Percentiles rank a stretch among this genome's conserved stretches.
Conservation (phyloP, 2,797 vertebrate species). For the Halcyon chelicuti region DNA sequence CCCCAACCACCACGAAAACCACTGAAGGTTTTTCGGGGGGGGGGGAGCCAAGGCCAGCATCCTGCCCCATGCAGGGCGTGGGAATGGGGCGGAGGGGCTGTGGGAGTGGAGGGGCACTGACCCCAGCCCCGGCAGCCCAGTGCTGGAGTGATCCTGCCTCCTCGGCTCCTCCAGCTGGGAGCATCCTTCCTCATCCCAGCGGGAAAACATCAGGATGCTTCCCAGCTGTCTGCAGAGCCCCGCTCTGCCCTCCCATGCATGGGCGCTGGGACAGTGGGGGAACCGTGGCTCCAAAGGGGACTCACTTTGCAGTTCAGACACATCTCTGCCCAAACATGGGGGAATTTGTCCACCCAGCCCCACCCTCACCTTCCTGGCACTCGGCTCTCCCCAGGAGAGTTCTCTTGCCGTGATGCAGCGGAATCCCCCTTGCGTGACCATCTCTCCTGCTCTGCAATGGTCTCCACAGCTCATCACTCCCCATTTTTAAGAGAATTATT, state of each 20-base stretch:
- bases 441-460: accelerated
- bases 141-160: not conserved
- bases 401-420: accelerated
- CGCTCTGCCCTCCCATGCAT: accelerated
- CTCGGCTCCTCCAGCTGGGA: not conserved
- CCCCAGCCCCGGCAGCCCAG: not conserved
- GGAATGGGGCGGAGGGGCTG: not conserved
- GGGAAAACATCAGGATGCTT: not conserved
- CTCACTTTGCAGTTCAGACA: accelerated
- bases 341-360: not conserved
- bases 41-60: not conserved
- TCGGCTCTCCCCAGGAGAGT: accelerated
- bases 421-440: not conserved
- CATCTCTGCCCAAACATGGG: accelerated
- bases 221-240: not conserved
- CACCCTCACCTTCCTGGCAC: not conserved
- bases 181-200: not conserved
- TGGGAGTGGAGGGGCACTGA: not conserved
- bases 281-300: accelerated
- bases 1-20: not conserved
- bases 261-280: not conserved
- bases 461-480: not conserved
- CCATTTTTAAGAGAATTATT: not conserved
- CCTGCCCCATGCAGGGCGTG: not conserved
- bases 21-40: not conserved